These are phyloP conservation scores for Alces alces DNA, from an alignment of 2,113 vertebrate species.

Conservation along the genomic window DNA sequence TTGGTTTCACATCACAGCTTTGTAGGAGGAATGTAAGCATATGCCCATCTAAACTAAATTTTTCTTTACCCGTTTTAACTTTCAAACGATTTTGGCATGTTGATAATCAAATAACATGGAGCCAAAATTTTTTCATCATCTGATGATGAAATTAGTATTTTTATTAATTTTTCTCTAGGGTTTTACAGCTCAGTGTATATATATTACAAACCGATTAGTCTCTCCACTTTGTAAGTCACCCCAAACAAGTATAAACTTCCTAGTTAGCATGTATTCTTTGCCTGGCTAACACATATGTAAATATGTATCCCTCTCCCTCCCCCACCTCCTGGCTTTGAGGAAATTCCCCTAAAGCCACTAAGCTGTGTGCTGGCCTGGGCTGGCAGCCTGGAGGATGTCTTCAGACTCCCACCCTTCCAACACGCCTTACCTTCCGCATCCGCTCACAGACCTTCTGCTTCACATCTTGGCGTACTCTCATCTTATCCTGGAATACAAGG, in stretches of 20 bases:
- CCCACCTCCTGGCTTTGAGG: neutral
- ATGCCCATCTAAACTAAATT: neutral
- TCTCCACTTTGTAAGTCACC: neutral
- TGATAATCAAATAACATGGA: neutral
- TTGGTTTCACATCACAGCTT: neutral
- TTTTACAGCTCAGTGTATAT: neutral
- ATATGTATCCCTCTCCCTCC: neutral
- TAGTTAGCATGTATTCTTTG: neutral
- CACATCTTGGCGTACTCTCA: neutral
- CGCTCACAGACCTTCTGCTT: neutral
- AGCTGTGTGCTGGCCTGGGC: too few relatives aligned
- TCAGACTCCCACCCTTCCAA: neutral
- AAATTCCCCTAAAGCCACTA: neutral
- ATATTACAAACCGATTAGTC: neutral
- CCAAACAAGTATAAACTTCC: neutral
- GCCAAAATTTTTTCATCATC: neutral
- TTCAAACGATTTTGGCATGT: neutral
- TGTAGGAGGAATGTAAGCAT: neutral
- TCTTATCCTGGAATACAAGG: neutral
- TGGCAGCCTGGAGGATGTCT: rapidly evolving
- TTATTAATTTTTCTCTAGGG: neutral
- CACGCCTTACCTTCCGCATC: neutral
- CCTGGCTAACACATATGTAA: neutral
- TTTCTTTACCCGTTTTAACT: neutral
- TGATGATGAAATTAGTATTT: neutral